Conservation (phyloP, 1,140 invertebrate species). For the Rhopalosiphum padi region DNA sequence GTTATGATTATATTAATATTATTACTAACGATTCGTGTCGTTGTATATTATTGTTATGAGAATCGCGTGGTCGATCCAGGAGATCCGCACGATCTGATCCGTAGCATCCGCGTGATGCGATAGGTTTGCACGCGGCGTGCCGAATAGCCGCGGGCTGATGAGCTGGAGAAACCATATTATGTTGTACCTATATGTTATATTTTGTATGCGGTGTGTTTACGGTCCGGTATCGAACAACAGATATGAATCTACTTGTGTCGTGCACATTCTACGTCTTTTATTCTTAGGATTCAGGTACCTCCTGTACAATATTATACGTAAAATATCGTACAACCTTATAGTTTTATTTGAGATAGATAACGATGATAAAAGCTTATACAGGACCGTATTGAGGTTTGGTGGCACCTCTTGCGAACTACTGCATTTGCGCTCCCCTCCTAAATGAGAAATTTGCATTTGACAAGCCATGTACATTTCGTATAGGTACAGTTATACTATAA, state of each 20-base stretch:
- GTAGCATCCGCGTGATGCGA: neutral
- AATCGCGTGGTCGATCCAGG: neutral
- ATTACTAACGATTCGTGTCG: neutral
- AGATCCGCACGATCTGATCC: conserved; percentile 8
- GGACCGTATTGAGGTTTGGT: too few species aligned
- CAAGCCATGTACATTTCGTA: too few species aligned
- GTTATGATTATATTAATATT: neutral
- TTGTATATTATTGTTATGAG: conserved; percentile 18
- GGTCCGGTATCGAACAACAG: neutral
- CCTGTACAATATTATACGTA: neutral
- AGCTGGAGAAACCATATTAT: conserved; percentile 29
- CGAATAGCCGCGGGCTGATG: neutral
- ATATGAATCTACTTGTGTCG: neutral
- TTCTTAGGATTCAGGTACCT: neutral
- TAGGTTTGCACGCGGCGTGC: neutral
- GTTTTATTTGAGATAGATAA: too few species aligned
- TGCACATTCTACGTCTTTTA: neutral
- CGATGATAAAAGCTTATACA: too few species aligned
- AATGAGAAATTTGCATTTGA: too few species aligned
- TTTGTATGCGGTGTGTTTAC: neutral
- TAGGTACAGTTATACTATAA: too few species aligned
- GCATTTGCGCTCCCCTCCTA: too few species aligned
- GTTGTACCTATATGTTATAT: too few species aligned
- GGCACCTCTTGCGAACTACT: too few species aligned
- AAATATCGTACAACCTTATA: neutral